A percentile compares a stretch with the other conserved stretches of the same genome.
phyloP scores from a whole-genome alignment of 2,113 vertebrate genomes.

The Talpa occidentalis region DNA sequence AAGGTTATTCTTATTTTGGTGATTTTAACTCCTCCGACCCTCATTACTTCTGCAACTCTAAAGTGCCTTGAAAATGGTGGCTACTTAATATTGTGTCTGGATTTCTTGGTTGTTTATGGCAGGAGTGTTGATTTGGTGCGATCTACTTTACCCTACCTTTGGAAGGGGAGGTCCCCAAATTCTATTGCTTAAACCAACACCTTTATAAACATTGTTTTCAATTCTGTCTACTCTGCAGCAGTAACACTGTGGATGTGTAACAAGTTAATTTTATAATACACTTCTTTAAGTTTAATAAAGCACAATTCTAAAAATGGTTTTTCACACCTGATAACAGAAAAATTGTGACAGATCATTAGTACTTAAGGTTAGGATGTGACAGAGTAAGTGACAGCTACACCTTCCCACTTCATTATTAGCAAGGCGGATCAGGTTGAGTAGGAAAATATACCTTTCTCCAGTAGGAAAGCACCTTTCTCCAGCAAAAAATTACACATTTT shows the following conservation, averaged over 20 bases:
- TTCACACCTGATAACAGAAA: not conserved
- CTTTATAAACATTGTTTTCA: not conserved
- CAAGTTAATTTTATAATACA: not conserved
- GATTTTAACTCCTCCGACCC: not conserved
- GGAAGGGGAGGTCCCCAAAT: not conserved
- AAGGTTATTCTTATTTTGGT: not conserved
- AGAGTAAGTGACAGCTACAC: not conserved
- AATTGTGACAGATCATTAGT: not conserved
- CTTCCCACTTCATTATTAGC: conserved; percentile 21
- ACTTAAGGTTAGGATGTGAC: not conserved
- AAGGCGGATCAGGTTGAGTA: not conserved
- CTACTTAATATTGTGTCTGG: not conserved
- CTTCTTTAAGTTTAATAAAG: not conserved
- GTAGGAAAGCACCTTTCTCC: conserved; percentile 9
- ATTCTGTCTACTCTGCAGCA: not conserved
- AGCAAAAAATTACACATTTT: conserved; percentile 5
- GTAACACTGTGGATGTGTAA: not conserved
- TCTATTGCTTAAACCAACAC: not conserved
- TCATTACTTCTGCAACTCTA: not conserved
- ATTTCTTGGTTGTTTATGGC: not conserved
- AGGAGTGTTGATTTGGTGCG: not conserved
- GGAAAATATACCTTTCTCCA: not conserved
- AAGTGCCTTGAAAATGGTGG: not conserved
- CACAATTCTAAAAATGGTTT: not conserved
- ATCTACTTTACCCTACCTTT: not conserved